These are phyloP conservation scores for Stenodema calcarata DNA, from an alignment of 2,888 invertebrate genomes.

Conservation along the genomic window DNA sequence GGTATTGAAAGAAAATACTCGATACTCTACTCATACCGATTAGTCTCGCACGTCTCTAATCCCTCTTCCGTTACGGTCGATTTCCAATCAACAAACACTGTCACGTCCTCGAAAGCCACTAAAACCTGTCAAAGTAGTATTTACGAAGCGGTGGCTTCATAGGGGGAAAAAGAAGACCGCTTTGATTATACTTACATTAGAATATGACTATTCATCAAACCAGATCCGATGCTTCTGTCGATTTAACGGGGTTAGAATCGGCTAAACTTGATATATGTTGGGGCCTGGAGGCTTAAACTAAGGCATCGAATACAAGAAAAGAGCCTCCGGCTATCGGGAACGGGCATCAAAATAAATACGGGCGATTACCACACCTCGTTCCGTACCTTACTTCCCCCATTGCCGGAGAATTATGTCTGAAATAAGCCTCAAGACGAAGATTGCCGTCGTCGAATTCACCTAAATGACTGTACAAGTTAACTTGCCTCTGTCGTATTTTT, in stretches of 20 bases:
- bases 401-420: background rate
- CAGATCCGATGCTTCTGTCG: background rate
- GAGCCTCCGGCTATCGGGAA: background rate
- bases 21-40: no score
- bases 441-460: no score
- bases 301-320: background rate
- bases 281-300: background rate
- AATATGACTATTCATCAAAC: background rate
- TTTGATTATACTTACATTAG: background rate
- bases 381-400: background rate
- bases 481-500: no score
- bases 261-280: background rate
- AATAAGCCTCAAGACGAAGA: no score
- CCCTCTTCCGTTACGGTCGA: no score
- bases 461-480: no score
- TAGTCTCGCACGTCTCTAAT: no score
- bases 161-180: background rate
- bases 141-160: background rate
- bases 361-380: background rate
- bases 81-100: background rate
- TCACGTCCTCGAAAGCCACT: background rate
- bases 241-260: background rate
- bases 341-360: background rate
- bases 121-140: background rate
- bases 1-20: no score